Evolutionary conservation across 2,888 invertebrate species (phyloP).

Genomic region (Eupithecia subfuscata): DNA sequence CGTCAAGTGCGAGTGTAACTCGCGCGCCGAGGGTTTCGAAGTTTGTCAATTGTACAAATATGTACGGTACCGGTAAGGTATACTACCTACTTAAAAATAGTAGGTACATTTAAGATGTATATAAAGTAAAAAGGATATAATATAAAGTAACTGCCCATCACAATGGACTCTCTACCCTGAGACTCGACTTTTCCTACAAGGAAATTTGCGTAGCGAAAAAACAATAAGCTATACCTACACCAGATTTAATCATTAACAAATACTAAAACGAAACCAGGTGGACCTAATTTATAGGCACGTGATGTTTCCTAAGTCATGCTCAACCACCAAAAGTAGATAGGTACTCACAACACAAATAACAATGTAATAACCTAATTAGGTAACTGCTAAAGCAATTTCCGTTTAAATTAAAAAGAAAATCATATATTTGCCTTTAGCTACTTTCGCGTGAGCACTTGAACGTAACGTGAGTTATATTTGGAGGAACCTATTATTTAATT

Average conservation of each 20-base stretch:
- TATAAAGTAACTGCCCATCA: too few relatives aligned
- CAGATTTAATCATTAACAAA: not conserved
- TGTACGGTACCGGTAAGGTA: too few relatives aligned
- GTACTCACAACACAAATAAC: not conserved
- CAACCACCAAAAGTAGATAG: not conserved
- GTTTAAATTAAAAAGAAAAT: conserved; percentile 23
- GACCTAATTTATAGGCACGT: not conserved
- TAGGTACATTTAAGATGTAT: too few relatives aligned
- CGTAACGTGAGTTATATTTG: conserved; percentile 34
- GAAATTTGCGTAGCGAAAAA: not conserved
- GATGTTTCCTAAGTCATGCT: not conserved
- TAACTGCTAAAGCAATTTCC: conserved; percentile 26
- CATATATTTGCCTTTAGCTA: conserved; percentile 5
- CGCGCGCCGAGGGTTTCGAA: too few relatives aligned
- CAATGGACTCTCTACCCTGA: too few relatives aligned
- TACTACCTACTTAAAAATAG: too few relatives aligned
- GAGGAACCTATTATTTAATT: conserved; percentile 30
- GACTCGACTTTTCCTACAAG: too few relatives aligned
- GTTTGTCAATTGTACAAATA: too few relatives aligned
- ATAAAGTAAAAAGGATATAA: too few relatives aligned
- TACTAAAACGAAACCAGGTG: not conserved
- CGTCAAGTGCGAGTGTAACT: too few relatives aligned
- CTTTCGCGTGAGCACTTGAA: conserved; percentile 34
- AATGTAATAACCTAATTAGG: conserved; percentile 21
- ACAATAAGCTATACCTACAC: not conserved